phyloP scores from a whole-genome alignment of 1,140 invertebrate species.

The Drosophila bipectinata region DNA sequence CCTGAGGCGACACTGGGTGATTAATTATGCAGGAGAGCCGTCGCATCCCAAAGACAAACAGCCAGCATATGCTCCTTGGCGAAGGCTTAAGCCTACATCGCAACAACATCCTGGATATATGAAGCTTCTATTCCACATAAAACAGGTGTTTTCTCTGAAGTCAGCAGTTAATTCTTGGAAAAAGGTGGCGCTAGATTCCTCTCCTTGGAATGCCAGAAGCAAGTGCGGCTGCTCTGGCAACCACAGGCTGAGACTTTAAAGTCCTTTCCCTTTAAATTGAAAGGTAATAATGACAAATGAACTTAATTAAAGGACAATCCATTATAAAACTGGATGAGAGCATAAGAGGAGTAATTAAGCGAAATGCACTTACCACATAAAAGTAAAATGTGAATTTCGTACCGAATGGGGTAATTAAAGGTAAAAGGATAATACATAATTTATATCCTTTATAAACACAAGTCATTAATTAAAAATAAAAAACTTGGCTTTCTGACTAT shows the following conservation, averaged over 20 bases:
- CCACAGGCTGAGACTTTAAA: not conserved
- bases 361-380: not conserved
- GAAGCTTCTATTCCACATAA: not conserved
- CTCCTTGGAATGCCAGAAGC: not conserved
- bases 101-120: not conserved
- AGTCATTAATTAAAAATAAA: not conserved
- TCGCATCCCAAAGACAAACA: conserved; percentile 69
- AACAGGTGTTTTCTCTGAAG: not conserved
- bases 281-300: not conserved
- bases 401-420: not conserved
- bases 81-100: conserved; percentile 42
- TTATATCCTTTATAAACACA: no score
- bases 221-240: not conserved
- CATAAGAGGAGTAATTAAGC: not conserved
- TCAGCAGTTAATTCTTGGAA: conserved; percentile 5
- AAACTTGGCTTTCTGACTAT: no score
- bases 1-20: conserved; percentile 60
- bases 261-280: not conserved
- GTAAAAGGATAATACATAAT: not conserved
- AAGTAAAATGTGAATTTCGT: not conserved
- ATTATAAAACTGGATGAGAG: not conserved
- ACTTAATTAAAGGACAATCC: not conserved
- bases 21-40: conserved; percentile 72
- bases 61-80: conserved; percentile 59
- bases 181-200: not conserved